Evolutionary conservation across 2,113 vertebrate species (phyloP).

Genomic region (Taxidea taxus): DNA sequence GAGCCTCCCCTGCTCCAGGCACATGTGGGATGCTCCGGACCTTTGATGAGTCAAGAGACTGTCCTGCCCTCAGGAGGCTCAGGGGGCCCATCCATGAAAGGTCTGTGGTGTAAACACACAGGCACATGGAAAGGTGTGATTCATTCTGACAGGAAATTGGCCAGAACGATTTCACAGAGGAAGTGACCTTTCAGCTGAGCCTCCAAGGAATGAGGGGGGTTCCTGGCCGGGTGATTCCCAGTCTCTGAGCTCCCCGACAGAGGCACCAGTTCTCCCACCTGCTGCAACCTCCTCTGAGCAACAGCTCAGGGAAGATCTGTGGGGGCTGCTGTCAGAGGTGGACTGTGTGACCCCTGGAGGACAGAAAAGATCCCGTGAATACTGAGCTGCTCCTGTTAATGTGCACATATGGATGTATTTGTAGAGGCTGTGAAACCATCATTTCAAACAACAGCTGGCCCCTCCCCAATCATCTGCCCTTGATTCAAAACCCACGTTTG

Average conservation of each 20-base stretch:
- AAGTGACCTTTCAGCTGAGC: conserved; percentile 14
- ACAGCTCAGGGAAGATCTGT: neutral
- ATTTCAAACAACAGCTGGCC: neutral
- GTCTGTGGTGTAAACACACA: neutral
- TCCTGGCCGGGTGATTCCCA: neutral
- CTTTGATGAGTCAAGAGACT: neutral
- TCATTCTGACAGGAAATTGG: neutral
- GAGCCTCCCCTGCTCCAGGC: neutral
- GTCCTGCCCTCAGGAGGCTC: neutral
- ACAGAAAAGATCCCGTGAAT: fast-evolving
- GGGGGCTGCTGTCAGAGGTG: neutral
- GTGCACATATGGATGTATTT: fast-evolving
- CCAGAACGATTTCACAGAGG: neutral
- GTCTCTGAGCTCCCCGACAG: neutral
- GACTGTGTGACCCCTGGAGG: fast-evolving
- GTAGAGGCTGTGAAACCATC: neutral
- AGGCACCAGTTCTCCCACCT: neutral
- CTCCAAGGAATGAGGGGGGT: neutral
- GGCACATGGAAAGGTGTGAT: neutral
- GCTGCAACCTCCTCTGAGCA: neutral
- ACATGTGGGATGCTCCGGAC: neutral
- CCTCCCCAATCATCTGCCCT: neutral
- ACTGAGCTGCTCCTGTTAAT: too few species aligned
- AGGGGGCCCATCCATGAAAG: neutral
- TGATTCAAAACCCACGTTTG: neutral